Conservation (phyloP, 2,113 vertebrate genomes). For the Gymnogyps californianus region DNA sequence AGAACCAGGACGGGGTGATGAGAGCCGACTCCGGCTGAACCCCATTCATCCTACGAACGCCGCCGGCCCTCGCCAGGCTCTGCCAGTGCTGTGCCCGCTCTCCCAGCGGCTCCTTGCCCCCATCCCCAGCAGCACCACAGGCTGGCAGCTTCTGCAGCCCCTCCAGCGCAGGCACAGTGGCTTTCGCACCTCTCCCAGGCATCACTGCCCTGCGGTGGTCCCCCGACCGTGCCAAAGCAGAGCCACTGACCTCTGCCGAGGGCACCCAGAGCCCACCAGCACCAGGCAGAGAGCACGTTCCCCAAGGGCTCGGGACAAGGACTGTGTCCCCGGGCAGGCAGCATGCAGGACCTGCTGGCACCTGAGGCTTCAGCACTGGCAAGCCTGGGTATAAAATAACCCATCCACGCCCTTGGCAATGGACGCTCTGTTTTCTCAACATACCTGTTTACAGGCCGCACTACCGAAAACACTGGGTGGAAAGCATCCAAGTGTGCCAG, state of each 20-base stretch:
- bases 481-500: neutral
- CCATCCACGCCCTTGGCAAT: neutral
- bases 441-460: neutral
- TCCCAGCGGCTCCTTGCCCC: neutral
- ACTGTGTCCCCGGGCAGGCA: accelerated
- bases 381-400: neutral
- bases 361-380: neutral
- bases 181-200: neutral
- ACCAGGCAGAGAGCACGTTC: neutral
- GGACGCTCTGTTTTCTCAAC: neutral
- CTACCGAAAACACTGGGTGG: neutral
- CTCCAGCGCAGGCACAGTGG: accelerated
- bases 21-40: no score
- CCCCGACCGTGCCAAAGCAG: neutral
- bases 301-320: neutral
- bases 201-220: neutral
- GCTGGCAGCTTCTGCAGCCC: neutral
- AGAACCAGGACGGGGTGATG: no score
- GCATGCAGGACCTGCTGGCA: neutral
- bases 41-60: accelerated
- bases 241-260: accelerated
- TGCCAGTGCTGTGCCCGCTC: neutral
- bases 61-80: accelerated
- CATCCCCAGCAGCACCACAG: neutral
- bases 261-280: neutral